Evolutionary conservation across 2,888 invertebrate genomes (phyloP), one percentile per base, ranked within the genome.

Genomic region (Eucera pruinosa): DNA sequence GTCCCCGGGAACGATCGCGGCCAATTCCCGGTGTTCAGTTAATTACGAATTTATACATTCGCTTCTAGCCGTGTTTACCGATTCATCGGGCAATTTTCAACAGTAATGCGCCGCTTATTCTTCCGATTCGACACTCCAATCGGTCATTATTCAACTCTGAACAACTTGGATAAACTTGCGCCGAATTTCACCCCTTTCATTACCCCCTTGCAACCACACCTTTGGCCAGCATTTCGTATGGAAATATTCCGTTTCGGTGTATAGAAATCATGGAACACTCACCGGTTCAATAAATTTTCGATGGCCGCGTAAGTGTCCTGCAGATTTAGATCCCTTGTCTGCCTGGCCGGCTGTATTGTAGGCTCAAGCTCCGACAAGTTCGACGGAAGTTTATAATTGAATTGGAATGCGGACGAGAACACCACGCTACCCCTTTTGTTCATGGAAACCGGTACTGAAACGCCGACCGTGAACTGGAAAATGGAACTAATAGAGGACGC

Each of bases 301-400:
- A 92, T 81, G 39, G 85, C 76, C 33, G 61, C 69, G 75, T 92
- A 92, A 75, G 89, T 72, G 82, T 90, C 89, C 76, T 82, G 87
- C 72, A 92, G 81, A 78, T 86, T 81, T 75, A 90, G 81, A 80
- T 88, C 86, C 43, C 87, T 86, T 30, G 73, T 81, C 45, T 83
- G 83, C 41, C 91, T 89, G 36, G 88, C 87, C 13, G 87, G 85
- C 69, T 90, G 76, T 61, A 89, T 71, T 55, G 81, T 85, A 36
- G 90, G 84, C 78, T 89, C 87, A 20, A 92, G 83, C 76, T 92
- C 89, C 78, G 89, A 89, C 82, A 87, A 66, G 84, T 92, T 91
- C 85, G 86, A 89, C 33, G 92, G 92, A 75, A 92, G 81, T 39
- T 58, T 83, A 83, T 89, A 92, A 84, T 92, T 92, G 84, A 92